Percentiles rank a stretch among this genome's conserved stretches.
phyloP scores from a whole-genome alignment of 2,888 invertebrate species.

The Caenorhabditis doughertyi region DNA sequence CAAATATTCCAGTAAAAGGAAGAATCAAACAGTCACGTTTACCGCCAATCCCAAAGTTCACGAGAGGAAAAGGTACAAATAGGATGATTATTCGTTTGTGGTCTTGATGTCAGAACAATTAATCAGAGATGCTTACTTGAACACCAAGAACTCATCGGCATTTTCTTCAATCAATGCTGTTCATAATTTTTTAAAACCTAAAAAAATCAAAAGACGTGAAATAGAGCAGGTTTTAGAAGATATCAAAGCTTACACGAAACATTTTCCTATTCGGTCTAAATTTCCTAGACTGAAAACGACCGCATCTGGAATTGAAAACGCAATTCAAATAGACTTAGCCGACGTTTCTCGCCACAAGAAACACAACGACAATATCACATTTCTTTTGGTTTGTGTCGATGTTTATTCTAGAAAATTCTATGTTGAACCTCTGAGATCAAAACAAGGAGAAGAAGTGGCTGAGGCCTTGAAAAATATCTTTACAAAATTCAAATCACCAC shows the following conservation, averaged over 20 bases:
- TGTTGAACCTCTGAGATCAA: conserved; percentile 4
- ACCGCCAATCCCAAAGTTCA: background rate
- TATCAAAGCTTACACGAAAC: conserved; percentile 8
- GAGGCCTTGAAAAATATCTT: conserved; percentile 1
- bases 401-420: conserved; percentile 10
- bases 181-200: conserved; percentile 1
- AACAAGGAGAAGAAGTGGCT: background rate
- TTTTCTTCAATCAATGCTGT: conserved; percentile 2
- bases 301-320: conserved; percentile 4
- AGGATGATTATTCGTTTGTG: background rate
- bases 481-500: conserved; percentile 7
- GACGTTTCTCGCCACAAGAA: background rate
- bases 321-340: conserved; percentile 7
- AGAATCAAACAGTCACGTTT: background rate
- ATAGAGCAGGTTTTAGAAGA: background rate
- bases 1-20: background rate
- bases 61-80: conserved; percentile 14
- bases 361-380: background rate
- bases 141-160: conserved; percentile 3
- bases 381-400: conserved; percentile 9
- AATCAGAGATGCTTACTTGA: conserved; percentile 6
- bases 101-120: conserved; percentile 4
- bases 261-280: background rate
- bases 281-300: conserved; percentile 9
- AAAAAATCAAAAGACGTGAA: background rate